These are phyloP conservation scores for Talpa occidentalis DNA, from an alignment of 2,113 vertebrate species.

Conservation along the genomic window DNA sequence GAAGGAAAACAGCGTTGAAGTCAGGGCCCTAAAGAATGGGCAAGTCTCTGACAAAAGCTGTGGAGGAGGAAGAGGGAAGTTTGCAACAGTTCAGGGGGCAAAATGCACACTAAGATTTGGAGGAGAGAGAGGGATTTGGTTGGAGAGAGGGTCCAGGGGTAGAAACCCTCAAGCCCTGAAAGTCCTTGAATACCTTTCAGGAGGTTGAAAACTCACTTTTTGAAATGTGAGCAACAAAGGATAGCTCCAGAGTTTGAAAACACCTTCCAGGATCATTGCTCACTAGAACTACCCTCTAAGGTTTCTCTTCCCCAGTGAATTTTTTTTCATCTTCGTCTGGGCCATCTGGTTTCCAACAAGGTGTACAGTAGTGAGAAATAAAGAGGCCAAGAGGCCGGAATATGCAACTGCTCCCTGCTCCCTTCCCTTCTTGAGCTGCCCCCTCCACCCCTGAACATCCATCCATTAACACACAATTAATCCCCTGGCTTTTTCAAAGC, in stretches of 20 bases:
- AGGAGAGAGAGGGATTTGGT: not conserved
- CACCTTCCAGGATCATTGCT: not conserved
- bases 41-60: not conserved
- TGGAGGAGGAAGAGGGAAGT: not conserved
- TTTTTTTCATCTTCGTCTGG: conserved; percentile 57
- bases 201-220: not conserved
- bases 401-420: not conserved
- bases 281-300: not conserved
- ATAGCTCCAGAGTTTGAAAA: not conserved
- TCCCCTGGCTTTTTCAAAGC: conserved; percentile 64
- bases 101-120: not conserved
- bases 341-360: conserved; percentile 64
- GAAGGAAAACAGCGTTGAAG: not conserved
- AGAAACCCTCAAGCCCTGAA: not conserved
- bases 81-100: not conserved
- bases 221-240: conserved; percentile 29
- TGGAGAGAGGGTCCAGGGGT: not conserved
- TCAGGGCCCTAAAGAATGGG: not conserved
- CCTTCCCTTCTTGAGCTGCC: not conserved
- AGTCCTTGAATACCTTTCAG: not conserved
- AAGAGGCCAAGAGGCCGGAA: conserved; percentile 45
- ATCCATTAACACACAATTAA: conserved; percentile 71
- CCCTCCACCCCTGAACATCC: not conserved
- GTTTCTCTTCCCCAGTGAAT: conserved; percentile 43
- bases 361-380: not conserved